Percentiles rank a stretch among this genome's conserved stretches.
Evolutionary conservation across 2,797 vertebrate species (phyloP).

Genomic region (Lithobates pipiens): DNA sequence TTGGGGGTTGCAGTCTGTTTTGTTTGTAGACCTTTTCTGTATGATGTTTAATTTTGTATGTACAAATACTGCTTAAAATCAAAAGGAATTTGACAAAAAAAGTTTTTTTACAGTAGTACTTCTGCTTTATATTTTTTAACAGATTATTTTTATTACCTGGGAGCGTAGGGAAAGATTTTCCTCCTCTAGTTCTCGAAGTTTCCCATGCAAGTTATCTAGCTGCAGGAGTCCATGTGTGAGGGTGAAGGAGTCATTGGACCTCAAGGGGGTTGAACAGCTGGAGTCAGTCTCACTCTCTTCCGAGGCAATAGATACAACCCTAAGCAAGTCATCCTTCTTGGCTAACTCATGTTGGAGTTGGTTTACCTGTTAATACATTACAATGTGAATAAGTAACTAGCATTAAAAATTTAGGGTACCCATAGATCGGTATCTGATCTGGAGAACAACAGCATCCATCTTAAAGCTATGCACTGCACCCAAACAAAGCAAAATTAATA

Average conservation of each 20-base stretch:
- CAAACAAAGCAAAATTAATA: no score
- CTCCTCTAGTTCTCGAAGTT: constrained; percentile 93
- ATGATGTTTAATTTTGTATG: no score
- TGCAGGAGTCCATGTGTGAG: constrained; percentile 81
- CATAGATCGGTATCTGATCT: no score
- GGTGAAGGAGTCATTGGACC: constrained; percentile 75
- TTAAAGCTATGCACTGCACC: no score
- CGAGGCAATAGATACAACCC: constrained; percentile 90
- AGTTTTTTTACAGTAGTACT: no score
- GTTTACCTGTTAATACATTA: constrained; percentile 82
- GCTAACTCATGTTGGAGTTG: constrained; percentile 94
- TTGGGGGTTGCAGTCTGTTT: no score
- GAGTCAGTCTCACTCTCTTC: constrained; percentile 96
- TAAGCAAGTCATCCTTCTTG: constrained; percentile 95
- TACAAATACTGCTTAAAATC: no score
- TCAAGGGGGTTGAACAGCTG: constrained; percentile 86
- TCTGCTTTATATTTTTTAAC: not conserved
- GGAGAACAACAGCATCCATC: no score
- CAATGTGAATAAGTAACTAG: no score
- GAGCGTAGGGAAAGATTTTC: constrained; percentile 90
- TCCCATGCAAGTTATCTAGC: constrained; percentile 89
- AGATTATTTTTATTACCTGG: constrained; percentile 76
- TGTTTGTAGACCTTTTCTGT: no score
- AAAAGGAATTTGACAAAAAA: no score
- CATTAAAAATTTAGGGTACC: no score